A percentile compares a stretch with the other conserved stretches of the same genome.
These are phyloP conservation scores for Collichthys lucidus DNA, from an alignment of 2,113 vertebrate genomes.

Conservation along the genomic window DNA sequence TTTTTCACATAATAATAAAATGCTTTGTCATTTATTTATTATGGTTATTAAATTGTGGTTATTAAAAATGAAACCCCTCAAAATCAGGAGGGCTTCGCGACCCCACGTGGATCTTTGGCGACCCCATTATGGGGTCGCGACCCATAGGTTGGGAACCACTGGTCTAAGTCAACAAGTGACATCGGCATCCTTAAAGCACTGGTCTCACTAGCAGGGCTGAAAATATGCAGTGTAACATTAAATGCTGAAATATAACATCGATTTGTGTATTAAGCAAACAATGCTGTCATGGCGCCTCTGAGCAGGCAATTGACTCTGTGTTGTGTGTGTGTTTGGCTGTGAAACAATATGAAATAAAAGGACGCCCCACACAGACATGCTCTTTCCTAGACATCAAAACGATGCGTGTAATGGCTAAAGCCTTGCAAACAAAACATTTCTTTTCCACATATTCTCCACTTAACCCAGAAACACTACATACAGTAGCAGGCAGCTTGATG, in stretches of 20 bases:
- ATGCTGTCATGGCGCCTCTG: slow-evolving; percentile 27
- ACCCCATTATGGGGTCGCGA: too few relatives aligned
- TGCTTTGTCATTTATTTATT: too few relatives aligned
- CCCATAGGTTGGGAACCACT: too few relatives aligned
- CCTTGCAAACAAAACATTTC: slow-evolving; percentile 1
- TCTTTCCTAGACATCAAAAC: slow-evolving; percentile 25
- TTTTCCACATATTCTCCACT: slow-evolving; percentile 43
- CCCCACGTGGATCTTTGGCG: too few relatives aligned
- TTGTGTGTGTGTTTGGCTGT: not conserved
- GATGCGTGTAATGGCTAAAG: slow-evolving; percentile 17
- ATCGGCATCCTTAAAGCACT: slow-evolving; percentile 13
- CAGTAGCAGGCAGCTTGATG: slow-evolving; percentile 56
- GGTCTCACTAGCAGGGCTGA: slow-evolving; percentile 37
- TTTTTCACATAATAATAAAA: too few relatives aligned
- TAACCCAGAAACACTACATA: slow-evolving; percentile 49
- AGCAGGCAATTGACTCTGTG: slow-evolving; percentile 14
- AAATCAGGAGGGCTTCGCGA: too few relatives aligned
- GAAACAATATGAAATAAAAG: slow-evolving; percentile 19
- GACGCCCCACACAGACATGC: slow-evolving; percentile 4
- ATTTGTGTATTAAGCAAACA: slow-evolving; percentile 60
- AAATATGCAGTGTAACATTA: slow-evolving; percentile 45
- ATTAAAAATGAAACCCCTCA: too few relatives aligned
- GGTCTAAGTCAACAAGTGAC: slow-evolving; percentile 3
- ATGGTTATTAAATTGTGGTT: too few relatives aligned
- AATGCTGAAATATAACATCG: slow-evolving; percentile 58